Base-by-base conservation (phyloP, 1,140 invertebrate species). In the Drosophila insularis region DNA sequence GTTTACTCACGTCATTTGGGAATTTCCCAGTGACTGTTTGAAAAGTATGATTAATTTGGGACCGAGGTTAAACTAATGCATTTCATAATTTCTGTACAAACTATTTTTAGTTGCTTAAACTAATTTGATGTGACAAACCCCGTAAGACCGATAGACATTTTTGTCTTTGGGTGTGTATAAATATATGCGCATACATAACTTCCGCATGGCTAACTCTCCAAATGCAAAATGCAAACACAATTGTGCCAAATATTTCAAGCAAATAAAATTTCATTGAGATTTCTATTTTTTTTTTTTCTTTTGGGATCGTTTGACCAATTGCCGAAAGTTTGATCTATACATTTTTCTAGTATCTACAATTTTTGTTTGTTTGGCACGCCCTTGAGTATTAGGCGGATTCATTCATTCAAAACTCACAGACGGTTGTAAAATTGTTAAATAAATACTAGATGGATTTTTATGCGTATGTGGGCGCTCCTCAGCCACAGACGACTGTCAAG, bases 361-460 rank as follows among this genome's bases (percentile, higher is more conserved):
- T 37, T 55, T 32, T 65, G 66, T 74, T 77, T 65, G 63, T 64
- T 71, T 63, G 74, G 65, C 70, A 68, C 71, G 78, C 81, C 78
- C 81, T 86, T 86, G 68, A 61, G 19, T 69, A 76, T 75, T 27
- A 78, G 76, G 65, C 50, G 71, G 71, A 79, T 86, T 81, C 82
- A 87, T 86, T 85, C 78, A 85, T 81, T 86, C 62, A 50, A 46
- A 87, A 67, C 71, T 87, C 79, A 63, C 81, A 87, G 66, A 56
- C 72, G 72, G 43, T 79, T 82, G 82, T 87, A 72, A 86, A 87
- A 86, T 63, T 73, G 60, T 76, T 79, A 59, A 53, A 66, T 69
- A 86, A 86, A 86, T 55, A 86, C 39, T 72, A 46, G 13, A 53
- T 40, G 21, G 58, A 58, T 39, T 21, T 37, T 39, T 58, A 31